Percentiles rank a stretch among this genome's conserved stretches.
Conservation (phyloP, 2,113 vertebrate genomes). For the Cebidichthys violaceus region DNA sequence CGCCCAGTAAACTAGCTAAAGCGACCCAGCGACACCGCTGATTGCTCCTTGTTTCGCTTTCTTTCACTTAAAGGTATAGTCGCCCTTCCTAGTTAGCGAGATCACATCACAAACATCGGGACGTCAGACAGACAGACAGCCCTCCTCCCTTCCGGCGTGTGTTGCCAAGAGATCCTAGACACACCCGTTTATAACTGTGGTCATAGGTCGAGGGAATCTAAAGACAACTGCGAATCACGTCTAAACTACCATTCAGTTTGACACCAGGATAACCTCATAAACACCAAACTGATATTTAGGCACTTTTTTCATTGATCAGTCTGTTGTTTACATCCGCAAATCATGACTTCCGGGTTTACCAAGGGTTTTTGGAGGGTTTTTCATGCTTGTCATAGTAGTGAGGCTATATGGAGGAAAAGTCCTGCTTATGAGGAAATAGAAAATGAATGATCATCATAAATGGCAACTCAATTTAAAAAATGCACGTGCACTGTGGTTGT, state of each 20-base stretch:
- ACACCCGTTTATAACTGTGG: constrained; percentile 40
- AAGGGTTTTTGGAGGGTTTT: not conserved
- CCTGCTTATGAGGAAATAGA: too few relatives aligned
- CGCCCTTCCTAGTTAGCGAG: constrained; percentile 66
- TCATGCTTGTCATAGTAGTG: not conserved
- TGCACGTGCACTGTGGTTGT: not conserved
- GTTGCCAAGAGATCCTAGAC: constrained; percentile 1
- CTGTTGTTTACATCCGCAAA: constrained; percentile 24
- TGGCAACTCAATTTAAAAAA: not conserved
- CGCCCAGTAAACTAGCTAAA: constrained; percentile 3
- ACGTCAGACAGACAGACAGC: constrained; percentile 58
- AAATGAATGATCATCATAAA: not conserved
- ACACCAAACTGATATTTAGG: not conserved
- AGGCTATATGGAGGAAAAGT: not conserved
- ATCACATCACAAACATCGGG: constrained; percentile 60
- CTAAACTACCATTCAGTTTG: not conserved
- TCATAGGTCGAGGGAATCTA: not conserved
- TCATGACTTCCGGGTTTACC: constrained; percentile 37
- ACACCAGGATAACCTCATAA: too few relatives aligned
- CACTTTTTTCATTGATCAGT: not conserved
- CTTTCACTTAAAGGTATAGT: constrained; percentile 73
- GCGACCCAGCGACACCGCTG: constrained; percentile 41
- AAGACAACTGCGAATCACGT: not conserved
- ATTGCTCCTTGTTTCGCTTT: constrained; percentile 63
- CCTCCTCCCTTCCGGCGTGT: constrained; percentile 67